Conservation (phyloP, 30 jellyfish, hydroid and myxozoan genomes). For the Rhopilema esculentum region DNA sequence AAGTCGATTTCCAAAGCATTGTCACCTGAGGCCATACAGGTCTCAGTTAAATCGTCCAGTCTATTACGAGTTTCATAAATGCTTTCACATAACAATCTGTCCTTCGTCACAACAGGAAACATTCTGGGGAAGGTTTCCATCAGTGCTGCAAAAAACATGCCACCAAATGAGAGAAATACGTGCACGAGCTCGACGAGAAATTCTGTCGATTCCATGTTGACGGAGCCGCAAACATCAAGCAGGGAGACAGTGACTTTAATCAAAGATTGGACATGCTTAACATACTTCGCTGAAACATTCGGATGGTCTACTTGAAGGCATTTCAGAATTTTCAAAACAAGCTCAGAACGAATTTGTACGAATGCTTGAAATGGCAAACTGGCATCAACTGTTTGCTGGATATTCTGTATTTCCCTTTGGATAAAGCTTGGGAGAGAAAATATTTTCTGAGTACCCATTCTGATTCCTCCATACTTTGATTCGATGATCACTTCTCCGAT, state of each 20-base stretch:
- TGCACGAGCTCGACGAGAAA: slow-evolving; percentile 46
- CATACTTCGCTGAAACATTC: slow-evolving; percentile 25
- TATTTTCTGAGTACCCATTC: slow-evolving; percentile 42
- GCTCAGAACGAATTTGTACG: slow-evolving; percentile 17
- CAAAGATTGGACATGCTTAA: slow-evolving; percentile 46
- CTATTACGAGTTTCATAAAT: slow-evolving; percentile 32
- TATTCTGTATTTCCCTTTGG: slow-evolving; percentile 46
- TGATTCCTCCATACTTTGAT: slow-evolving; percentile 25
- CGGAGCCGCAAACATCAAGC: slow-evolving; percentile 52
- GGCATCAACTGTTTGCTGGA: slow-evolving; percentile 40
- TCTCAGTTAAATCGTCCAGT: slow-evolving; percentile 52
- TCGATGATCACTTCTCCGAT: slow-evolving; percentile 47
- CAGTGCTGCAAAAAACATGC: slow-evolving; percentile 40
- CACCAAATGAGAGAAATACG: slow-evolving; percentile 44
- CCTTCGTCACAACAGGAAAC: slow-evolving; percentile 36
- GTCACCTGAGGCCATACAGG: slow-evolving; percentile 22
- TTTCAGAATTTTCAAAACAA: slow-evolving; percentile 25
- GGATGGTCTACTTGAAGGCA: slow-evolving; percentile 52
- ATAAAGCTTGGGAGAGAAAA: slow-evolving; percentile 40
- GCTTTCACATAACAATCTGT: slow-evolving; percentile 50
- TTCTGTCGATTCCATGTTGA: slow-evolving; percentile 39
- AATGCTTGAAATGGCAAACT: slow-evolving; percentile 42
- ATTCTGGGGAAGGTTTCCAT: slow-evolving; percentile 41
- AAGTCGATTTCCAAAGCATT: slow-evolving; percentile 53
- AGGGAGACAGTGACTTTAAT: slow-evolving; percentile 40